phyloP scores from a whole-genome alignment of 35 echinoderm and acorn worm species.

The Nesometra sesokonis region DNA sequence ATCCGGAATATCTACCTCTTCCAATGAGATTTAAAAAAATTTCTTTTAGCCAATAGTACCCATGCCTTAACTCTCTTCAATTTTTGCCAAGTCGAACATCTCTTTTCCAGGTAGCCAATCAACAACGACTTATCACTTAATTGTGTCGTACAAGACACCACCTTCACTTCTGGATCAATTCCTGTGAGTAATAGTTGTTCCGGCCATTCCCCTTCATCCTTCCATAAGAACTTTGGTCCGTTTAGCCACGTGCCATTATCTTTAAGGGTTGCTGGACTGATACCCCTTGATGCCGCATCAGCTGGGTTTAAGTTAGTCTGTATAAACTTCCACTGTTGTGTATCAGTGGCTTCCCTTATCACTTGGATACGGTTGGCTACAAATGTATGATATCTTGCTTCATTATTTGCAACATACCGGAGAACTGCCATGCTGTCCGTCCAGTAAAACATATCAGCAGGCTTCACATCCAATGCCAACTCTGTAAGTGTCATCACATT shows the following conservation, averaged over 20 bases:
- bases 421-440: conserved; percentile 35
- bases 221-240: background rate
- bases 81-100: background rate
- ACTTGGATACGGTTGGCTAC: conserved; percentile 31
- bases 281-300: too few relatives aligned
- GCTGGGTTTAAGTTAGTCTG: conserved; percentile 46
- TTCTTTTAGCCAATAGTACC: background rate
- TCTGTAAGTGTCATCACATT: background rate
- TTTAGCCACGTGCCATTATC: background rate
- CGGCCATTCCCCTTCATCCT: background rate
- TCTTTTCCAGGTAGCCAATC: background rate
- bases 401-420: conserved; percentile 19
- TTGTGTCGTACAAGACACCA: too few relatives aligned
- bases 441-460: conserved; percentile 10
- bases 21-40: background rate
- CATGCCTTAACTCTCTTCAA: background rate
- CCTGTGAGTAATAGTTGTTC: background rate
- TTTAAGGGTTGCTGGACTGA: background rate
- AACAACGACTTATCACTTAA: too few relatives aligned
- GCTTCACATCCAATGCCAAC: background rate
- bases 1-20: background rate
- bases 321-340: conserved; percentile 39
- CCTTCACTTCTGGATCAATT: background rate
- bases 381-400: conserved; percentile 29
- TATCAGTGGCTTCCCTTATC: conserved; percentile 36